Percentiles rank a stretch among this genome's conserved stretches.
Evolutionary conservation across 2,797 vertebrate genomes (phyloP).

Genomic region (Poecile montanus): DNA sequence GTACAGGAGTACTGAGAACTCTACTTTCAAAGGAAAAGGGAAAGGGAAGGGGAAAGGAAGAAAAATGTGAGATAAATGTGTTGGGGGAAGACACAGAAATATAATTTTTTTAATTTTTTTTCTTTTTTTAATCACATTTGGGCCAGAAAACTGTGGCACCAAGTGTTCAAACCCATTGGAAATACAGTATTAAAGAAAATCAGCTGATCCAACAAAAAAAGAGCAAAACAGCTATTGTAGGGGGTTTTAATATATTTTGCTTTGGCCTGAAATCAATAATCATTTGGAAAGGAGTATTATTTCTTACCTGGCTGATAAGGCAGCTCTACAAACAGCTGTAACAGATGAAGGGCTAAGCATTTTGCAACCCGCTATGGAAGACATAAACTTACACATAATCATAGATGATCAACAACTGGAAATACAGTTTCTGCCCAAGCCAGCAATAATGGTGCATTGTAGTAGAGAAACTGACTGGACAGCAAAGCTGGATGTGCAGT

Average conservation of each 20-base stretch:
- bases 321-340: not conserved
- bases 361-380: not conserved
- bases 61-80: not conserved
- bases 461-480: not conserved
- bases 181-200: not conserved
- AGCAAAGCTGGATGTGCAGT: not conserved
- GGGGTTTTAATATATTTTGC: not conserved
- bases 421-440: not conserved
- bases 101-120: not conserved
- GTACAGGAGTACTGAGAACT: not conserved
- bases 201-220: not conserved
- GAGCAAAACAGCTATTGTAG: not conserved
- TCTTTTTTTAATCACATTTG: not conserved
- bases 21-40: not conserved
- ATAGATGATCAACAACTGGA: not conserved
- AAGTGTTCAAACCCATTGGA: not conserved
- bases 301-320: not conserved
- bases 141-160: not conserved
- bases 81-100: not conserved
- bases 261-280: not conserved
- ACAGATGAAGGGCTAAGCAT: not conserved
- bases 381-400: not conserved
- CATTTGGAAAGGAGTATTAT: not conserved
- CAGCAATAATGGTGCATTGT: accelerated
- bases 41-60: not conserved